Evolutionary conservation across 2,113 vertebrate species (phyloP).

Genomic region (Danionella cerebrum): DNA sequence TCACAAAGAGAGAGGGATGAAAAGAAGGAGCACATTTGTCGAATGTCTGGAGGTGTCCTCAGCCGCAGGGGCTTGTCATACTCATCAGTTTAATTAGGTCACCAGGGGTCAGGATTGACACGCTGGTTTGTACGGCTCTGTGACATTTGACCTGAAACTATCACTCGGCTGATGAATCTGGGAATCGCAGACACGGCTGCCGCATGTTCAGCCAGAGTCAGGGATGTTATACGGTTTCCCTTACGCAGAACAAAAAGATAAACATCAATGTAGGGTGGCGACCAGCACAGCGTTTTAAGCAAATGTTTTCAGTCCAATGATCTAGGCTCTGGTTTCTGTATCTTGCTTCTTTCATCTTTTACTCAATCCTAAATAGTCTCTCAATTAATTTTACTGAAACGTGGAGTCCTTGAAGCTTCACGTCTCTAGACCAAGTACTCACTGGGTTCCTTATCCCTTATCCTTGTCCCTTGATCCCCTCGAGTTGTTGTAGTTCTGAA

Average conservation of each 20-base stretch:
- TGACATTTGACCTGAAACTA: conserved; percentile 6
- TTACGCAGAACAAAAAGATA: neutral
- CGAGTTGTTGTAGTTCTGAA: no score
- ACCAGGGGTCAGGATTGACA: neutral
- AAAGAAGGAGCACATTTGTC: neutral
- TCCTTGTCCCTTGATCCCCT: no score
- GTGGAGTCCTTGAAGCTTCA: no score
- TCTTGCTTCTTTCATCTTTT: no score
- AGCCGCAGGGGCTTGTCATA: neutral
- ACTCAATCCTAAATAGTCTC: no score
- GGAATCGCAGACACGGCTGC: neutral
- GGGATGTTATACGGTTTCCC: neutral
- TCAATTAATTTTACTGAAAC: no score
- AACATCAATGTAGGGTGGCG: neutral
- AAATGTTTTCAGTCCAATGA: no score
- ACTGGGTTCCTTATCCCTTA: no score
- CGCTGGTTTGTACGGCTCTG: neutral
- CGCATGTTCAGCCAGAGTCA: neutral
- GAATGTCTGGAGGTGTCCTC: neutral
- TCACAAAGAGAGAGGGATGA: neutral
- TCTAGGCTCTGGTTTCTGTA: no score
- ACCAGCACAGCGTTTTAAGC: no score
- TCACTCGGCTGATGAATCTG: neutral
- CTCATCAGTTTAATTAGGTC: conserved; percentile 1
- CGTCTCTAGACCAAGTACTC: no score